A percentile compares a stretch with the other conserved stretches of the same genome.
phyloP scores from a whole-genome alignment of 2,113 vertebrate genomes.

The Neotoma lepida region DNA sequence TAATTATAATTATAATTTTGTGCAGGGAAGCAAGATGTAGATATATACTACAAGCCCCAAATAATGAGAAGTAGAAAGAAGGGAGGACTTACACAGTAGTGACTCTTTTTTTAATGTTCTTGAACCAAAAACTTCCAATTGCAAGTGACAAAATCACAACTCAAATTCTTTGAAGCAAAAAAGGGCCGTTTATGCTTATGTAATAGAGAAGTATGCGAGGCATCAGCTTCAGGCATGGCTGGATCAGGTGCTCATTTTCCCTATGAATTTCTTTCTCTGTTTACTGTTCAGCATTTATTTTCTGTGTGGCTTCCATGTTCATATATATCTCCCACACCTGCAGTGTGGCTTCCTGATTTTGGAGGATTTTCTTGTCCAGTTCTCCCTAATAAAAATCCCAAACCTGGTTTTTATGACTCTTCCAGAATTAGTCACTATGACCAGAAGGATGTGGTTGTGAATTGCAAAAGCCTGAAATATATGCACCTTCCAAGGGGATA shows the following conservation, averaged over 20 bases:
- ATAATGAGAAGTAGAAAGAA: background rate
- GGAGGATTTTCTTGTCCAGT: background rate
- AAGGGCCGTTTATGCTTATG: background rate
- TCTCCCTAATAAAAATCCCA: slow-evolving; percentile 3
- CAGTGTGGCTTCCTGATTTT: background rate
- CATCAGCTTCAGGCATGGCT: background rate
- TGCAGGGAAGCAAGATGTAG: background rate
- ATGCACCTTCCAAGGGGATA: background rate
- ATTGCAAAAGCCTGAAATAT: background rate
- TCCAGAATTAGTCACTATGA: background rate
- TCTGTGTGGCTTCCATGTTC: background rate
- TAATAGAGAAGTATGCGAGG: background rate
- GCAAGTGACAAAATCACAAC: background rate
- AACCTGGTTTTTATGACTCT: background rate
- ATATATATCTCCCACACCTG: background rate
- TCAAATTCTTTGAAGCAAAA: slow-evolving; percentile 29
- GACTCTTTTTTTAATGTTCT: background rate
- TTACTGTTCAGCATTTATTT: slow-evolving; percentile 29
- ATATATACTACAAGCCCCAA: slow-evolving; percentile 1
- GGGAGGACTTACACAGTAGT: background rate
- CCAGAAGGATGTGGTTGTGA: background rate
- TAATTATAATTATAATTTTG: too few relatives aligned
- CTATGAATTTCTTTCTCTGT: background rate
- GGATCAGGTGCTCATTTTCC: background rate
- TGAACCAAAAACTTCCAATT: background rate